These are phyloP conservation scores for Megatriorchis doriae DNA, from an alignment of 2,113 vertebrate species.

Conservation along the genomic window DNA sequence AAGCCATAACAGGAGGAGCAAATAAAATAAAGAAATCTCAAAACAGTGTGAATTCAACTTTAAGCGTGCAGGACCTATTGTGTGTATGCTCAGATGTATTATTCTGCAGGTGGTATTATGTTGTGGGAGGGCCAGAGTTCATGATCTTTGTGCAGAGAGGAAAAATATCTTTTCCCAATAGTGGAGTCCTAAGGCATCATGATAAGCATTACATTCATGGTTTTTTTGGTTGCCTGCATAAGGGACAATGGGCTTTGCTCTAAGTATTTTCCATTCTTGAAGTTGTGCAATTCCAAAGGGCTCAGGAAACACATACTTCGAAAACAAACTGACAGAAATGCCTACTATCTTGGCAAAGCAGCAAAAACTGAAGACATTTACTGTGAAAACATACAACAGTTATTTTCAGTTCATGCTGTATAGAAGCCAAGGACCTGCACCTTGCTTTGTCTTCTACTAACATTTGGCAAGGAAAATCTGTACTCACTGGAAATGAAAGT, in stretches of 20 bases:
- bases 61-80: not conserved
- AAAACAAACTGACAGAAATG: not conserved
- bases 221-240: not conserved
- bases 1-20: accelerated
- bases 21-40: not conserved
- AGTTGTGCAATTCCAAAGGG: not conserved
- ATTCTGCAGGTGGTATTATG: not conserved
- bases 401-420: not conserved
- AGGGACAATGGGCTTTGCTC: not conserved
- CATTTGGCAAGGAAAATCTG: not conserved
- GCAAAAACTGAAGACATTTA: not conserved
- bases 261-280: not conserved
- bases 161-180: not conserved
- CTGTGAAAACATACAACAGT: not conserved
- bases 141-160: not conserved
- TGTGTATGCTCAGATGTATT: not conserved
- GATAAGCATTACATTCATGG: not conserved
- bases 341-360: not conserved
- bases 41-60: not conserved
- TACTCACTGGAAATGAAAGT: not conserved
- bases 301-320: not conserved
- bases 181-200: not conserved
- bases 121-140: not conserved
- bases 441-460: not conserved
- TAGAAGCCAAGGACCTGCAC: not conserved